Evolutionary conservation across 2,113 vertebrate genomes (phyloP).

Genomic region (Ochotona curzoniae): DNA sequence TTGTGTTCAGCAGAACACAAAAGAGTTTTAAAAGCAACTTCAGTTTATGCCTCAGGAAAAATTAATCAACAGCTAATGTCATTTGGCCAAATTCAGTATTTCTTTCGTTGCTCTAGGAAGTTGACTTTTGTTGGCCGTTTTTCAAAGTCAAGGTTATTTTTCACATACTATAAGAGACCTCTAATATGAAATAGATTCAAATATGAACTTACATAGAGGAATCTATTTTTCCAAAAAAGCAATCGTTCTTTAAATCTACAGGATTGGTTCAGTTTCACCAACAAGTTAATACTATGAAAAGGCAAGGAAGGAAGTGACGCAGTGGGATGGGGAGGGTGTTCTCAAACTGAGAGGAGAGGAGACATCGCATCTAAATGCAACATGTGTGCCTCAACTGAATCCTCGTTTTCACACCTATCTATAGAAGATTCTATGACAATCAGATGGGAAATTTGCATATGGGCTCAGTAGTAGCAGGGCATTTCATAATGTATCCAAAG

Average conservation of each 20-base stretch:
- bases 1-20: constrained; percentile 26
- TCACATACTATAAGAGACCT: constrained; percentile 10
- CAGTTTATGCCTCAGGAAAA: constrained; percentile 22
- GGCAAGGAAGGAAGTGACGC: neutral
- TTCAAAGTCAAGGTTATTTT: constrained; percentile 44
- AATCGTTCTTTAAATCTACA: neutral
- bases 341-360: neutral
- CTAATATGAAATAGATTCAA: constrained; percentile 31
- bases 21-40: constrained; percentile 36
- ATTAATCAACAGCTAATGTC: constrained; percentile 3
- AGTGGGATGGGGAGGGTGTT: neutral
- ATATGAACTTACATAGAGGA: neutral
- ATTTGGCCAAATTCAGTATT: constrained; percentile 1
- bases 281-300: neutral
- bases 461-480: neutral
- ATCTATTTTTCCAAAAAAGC: constrained; percentile 14
- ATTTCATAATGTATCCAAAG: neutral
- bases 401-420: neutral
- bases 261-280: neutral
- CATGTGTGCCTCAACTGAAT: neutral
- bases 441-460: constrained; percentile 1
- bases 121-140: neutral
- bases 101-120: neutral
- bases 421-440: neutral
- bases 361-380: neutral